Evolutionary conservation across 92 coral and sea anemone genomes (phyloP).

Genomic region (Montipora capitata): DNA sequence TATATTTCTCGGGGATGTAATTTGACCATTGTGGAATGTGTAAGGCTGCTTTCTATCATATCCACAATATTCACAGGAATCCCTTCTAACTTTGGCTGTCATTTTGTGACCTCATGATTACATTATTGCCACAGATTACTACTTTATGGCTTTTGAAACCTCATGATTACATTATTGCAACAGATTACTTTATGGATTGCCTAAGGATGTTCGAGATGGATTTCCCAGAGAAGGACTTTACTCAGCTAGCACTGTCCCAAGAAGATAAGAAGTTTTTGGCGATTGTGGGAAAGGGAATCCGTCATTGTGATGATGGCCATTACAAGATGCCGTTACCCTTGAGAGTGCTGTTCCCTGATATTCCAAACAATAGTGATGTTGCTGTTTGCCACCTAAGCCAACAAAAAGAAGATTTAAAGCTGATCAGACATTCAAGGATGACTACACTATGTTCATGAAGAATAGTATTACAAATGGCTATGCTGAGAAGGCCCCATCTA

Average conservation of each 20-base stretch:
- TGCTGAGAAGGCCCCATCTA: not conserved
- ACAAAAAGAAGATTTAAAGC: constrained; percentile 33
- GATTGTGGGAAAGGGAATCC: not conserved
- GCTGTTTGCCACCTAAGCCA: constrained; percentile 27
- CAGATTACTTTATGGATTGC: no score
- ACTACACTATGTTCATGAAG: constrained; percentile 6
- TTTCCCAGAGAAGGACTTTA: constrained; percentile 24
- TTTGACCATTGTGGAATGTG: no score
- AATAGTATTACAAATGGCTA: not conserved
- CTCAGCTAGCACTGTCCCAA: constrained; percentile 15
- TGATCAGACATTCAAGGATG: not conserved
- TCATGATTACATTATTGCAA: no score
- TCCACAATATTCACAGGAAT: no score
- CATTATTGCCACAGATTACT: no score
- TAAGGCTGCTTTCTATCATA: no score
- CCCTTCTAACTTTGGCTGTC: no score
- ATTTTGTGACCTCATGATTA: no score
- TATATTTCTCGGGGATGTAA: no score
- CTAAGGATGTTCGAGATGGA: constrained; percentile 54
- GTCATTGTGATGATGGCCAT: constrained; percentile 19
- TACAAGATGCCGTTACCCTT: constrained; percentile 60
- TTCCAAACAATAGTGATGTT: constrained; percentile 48
- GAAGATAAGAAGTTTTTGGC: constrained; percentile 42
- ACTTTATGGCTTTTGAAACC: no score
- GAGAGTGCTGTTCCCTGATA: not conserved